A percentile compares a stretch with the other conserved stretches of the same genome.
Evolutionary conservation across 2,888 invertebrate species (phyloP).

Genomic region (Augochlorella aurata): DNA sequence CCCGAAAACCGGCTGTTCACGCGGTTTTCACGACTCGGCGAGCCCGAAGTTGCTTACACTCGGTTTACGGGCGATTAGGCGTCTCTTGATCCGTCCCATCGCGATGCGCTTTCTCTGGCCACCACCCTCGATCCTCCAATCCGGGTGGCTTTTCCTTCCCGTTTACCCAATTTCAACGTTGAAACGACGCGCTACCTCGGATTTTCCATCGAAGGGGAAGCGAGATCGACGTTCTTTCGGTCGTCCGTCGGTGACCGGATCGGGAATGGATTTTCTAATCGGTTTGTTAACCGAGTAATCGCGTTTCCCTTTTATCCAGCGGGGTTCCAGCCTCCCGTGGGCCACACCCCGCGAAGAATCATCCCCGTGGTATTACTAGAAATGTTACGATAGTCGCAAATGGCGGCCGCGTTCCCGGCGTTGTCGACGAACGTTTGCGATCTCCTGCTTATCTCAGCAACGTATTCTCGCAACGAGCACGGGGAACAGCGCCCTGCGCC

Average conservation of each 20-base stretch:
- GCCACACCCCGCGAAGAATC: constrained; percentile 49
- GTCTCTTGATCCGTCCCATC: constrained; percentile 56
- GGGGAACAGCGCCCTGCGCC: neutral
- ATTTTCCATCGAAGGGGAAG: neutral
- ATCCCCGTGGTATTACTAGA: constrained; percentile 39
- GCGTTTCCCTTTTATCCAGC: constrained; percentile 53
- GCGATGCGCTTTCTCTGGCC: neutral
- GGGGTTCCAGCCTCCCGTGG: constrained; percentile 56
- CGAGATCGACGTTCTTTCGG: constrained; percentile 30
- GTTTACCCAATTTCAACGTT: constrained; percentile 39
- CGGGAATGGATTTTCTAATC: constrained; percentile 78
- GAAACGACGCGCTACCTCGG: neutral
- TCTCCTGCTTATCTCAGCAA: constrained; percentile 13
- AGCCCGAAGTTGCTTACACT: constrained; percentile 44
- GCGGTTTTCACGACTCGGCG: constrained; percentile 42
- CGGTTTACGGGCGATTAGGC: constrained; percentile 73
- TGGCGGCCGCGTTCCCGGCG: constrained; percentile 2
- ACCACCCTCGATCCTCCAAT: constrained; percentile 38
- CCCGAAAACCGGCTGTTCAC: neutral
- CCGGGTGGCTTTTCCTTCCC: constrained; percentile 56
- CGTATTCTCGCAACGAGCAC: constrained; percentile 13
- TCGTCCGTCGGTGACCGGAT: constrained; percentile 43
- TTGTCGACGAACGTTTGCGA: neutral
- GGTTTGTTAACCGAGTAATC: constrained; percentile 72
- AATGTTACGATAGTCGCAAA: constrained; percentile 23